Evolutionary conservation across 2,113 vertebrate genomes (phyloP), one percentile per base, ranked within the genome.

Genomic region (Camelus bactrianus): DNA sequence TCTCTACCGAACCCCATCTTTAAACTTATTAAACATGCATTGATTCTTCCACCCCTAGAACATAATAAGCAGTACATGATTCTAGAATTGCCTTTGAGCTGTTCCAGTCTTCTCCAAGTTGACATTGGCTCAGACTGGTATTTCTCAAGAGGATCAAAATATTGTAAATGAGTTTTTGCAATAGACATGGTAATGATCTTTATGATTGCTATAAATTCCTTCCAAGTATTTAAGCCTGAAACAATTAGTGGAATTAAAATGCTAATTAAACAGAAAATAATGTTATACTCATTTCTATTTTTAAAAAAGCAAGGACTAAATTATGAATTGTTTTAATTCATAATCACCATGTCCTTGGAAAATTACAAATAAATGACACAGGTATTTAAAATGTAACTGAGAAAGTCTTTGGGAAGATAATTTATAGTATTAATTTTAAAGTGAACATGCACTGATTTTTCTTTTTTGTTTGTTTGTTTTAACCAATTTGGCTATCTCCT

Each of bases 191-290:
- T 75, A 65, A n/a, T 65, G 15, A 79, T 50, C 46, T 84, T 19
- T 15, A 26, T 56, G 20, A 75, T 0, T 30, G 32, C 3, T 87
- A 0, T 58, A 56, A 56, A 8, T 72, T 70, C 16, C n/a, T 94
- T 42, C 22, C 28, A 90, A 30, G 3, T 16, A 50, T 90, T 58
- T n/a, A 79, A 87, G 14, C 19, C 35, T 64, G 14, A 62, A 86
- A 58, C 6, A 70, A n/a, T 16, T 54, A 90, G 28, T 83, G 26
- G 2, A 64, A 91, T 13, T 58, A 83, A 83, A 93, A 83, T 30
- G 4, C 24, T 75, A 89, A 89, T 24, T 81, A 65, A 94, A 75
- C 20, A 80, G n/a, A 93, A 95, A 92, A 82, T 65, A 91, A n/a
- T 48, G 38, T 69, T 60, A 86, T 35, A 56, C 19, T 69, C 30